Evolutionary conservation across 2,797 vertebrate species (phyloP), one percentile per base, ranked within the genome.

Genomic region (Gadopsis bispinosus): DNA sequence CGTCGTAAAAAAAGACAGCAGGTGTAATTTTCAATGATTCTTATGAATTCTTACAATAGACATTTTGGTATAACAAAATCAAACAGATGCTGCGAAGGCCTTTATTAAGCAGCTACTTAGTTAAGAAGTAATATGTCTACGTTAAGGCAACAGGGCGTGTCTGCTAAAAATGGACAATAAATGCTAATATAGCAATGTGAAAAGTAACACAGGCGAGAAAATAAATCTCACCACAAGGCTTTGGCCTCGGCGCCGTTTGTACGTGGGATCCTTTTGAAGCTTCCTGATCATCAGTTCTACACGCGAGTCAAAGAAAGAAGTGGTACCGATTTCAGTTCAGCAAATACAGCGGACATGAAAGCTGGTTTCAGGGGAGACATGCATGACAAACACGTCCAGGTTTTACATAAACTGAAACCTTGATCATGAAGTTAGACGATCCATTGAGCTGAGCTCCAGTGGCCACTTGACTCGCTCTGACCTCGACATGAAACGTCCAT

Each of bases 261-360:
- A 47, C 4, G n/a, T 51, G 54, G 33, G 63, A 70, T 71, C n/a
- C 16, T 41, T 55, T 11, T 22, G 22, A 75, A 69, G 56, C 71
- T 75, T 73, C 31, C 67, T 50, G 62, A 29, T 74, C 26, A 64
- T 71, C 74, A 69, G 20, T 89, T 88, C 77, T 82, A 84, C 83
- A 77, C 78, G 66, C 0, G 35, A 59, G 87, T 67, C 17, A 50
- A 82, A 88, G 16, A 55, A 47, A 77, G 73, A 83, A 67, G 78
- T 19, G 5, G 33, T 0, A 6, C 54, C 5, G 0, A 31, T 83
- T 61, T 86, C 80, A 75, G n/a, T 85, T 89, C 79, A 11, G 29
- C 14, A 55, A 75, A 79, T 26, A 66, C 78, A 81, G 12, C 33
- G 35, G 65, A 80, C 76, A 53, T 29, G 68, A 79, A 69, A 85